Evolutionary conservation across 2,113 vertebrate genomes (phyloP).

Genomic region (Salvator merianae): DNA sequence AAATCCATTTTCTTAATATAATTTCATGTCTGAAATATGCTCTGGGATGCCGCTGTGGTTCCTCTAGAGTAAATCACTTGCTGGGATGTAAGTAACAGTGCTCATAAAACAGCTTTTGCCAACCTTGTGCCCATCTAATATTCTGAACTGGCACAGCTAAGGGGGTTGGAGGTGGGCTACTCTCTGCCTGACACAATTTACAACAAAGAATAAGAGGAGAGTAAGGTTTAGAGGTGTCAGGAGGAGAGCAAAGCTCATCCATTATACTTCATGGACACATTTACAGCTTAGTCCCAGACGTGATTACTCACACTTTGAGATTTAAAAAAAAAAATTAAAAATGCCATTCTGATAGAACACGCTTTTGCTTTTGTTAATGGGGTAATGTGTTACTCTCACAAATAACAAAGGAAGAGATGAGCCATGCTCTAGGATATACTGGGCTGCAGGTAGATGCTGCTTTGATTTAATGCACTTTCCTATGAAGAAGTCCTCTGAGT

Average conservation of each 20-base stretch:
- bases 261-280: not conserved
- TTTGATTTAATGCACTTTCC: not conserved
- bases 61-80: fast-evolving
- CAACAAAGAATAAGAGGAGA: too few relatives aligned
- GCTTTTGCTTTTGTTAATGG: not conserved
- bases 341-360: not conserved
- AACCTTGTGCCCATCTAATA: not conserved
- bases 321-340: not conserved
- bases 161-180: not conserved
- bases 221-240: too few relatives aligned
- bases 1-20: constrained; percentile 11
- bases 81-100: not conserved
- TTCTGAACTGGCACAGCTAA: too few relatives aligned
- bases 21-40: fast-evolving
- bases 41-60: not conserved
- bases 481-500: not conserved
- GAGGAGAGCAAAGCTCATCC: not conserved
- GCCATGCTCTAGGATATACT: not conserved
- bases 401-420: not conserved
- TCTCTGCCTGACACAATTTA: not conserved
- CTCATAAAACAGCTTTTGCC: not conserved
- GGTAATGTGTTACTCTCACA: not conserved
- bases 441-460: not conserved
- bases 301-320: not conserved
- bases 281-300: not conserved